phyloP scores from a whole-genome alignment of 2,888 invertebrate genomes.

The Scaptomyza flava region DNA sequence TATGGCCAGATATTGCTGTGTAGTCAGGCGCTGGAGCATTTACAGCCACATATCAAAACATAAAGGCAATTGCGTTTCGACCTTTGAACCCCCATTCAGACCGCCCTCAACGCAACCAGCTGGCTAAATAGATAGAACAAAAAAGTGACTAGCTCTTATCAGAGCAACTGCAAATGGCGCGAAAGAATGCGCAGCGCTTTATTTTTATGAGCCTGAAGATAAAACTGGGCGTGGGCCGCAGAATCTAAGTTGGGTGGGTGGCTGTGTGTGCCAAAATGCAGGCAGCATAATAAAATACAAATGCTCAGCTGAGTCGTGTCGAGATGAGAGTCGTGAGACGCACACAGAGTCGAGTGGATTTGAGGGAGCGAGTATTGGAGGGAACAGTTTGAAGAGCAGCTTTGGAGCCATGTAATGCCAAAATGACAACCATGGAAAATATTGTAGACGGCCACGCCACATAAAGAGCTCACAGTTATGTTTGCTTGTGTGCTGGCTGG shows the following conservation, averaged over 20 bases:
- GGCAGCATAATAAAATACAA: conserved; percentile 75
- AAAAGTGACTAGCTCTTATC: conserved; percentile 68
- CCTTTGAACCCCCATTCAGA: conserved; percentile 53
- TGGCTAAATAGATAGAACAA: conserved; percentile 10
- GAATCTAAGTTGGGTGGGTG: conserved; percentile 20
- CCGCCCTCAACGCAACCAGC: conserved; percentile 17
- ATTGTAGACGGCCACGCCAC: conserved; percentile 66
- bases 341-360: background rate
- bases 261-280: conserved; percentile 63
- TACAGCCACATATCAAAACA: conserved; percentile 70
- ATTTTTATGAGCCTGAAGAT: conserved; percentile 76
- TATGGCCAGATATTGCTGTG: conserved; percentile 16
- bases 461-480: conserved; percentile 74
- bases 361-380: background rate
- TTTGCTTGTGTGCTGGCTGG: conserved; percentile 19
- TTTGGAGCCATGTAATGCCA: conserved; percentile 75
- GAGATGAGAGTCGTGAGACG: conserved; percentile 1
- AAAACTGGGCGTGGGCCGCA: conserved; percentile 49
- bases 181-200: conserved; percentile 79
- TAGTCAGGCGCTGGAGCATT: conserved; percentile 52
- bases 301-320: conserved; percentile 47
- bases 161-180: conserved; percentile 78
- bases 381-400: conserved; percentile 42
- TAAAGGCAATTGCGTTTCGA: conserved; percentile 70
- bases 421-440: conserved; percentile 73